Evolutionary conservation across 2,888 invertebrate species (phyloP), one percentile per base, ranked within the genome.

Genomic region (Himalopsyche anomala): DNA sequence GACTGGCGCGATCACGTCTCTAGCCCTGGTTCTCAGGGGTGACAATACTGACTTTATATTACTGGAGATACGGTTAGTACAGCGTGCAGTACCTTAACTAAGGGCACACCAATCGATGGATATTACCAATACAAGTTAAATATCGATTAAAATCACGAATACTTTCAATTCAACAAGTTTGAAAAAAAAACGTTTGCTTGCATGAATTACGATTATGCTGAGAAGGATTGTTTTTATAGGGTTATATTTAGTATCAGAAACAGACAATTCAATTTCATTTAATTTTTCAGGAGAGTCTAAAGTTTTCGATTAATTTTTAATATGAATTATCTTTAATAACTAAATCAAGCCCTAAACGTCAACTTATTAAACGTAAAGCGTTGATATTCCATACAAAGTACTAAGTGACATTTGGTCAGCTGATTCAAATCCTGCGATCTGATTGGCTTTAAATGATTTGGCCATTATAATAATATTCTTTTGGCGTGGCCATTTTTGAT

Each of bases 31-130:
- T 62, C 62, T 62, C 19, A n/a, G 19, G n/a, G n/a, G 62, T 19
- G 62, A 62, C 62, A n/a, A 28, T 62, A 62, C 62, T 62, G 62
- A 56, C 62, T 62, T 62, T 62, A 62, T 11, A 62, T 62, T 62
- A 19, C 28, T 62, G 62, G 8, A 62, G 62, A 62, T 19, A 62
- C 19, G 62, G 62, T 62, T 62, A 62, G 62, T 19, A 62, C 19
- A 62, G 62, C 62, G 28, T 62, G 19, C 62, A 62, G 62, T 62
- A 62, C 28, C 19, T 62, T 62, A 28, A 62, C 8, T 19, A n/a
- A 62, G 62, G 28, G 8, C 6, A n/a, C 19, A 19, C 28, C n/a
- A 62, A 62, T 19, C 62, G 15, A 8, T 56, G 56, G 3, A 55
- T 4, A 55, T 55, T 17, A 17, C 56, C 4, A n/a, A n/a, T 56